Base-by-base conservation (phyloP, 2,113 vertebrate species). In the Mola mola region DNA sequence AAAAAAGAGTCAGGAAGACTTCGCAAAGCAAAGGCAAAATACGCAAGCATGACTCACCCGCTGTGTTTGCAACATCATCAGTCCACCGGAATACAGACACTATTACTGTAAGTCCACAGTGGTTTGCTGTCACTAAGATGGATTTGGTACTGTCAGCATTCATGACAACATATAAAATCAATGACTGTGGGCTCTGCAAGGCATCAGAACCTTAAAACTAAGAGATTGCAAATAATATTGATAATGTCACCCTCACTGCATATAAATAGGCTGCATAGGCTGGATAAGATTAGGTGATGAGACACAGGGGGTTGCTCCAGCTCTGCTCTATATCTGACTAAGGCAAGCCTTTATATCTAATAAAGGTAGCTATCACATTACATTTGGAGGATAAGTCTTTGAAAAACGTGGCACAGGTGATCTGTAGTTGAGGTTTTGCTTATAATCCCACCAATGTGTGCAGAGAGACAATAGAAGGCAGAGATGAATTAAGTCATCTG, bases 11-110 rank as follows among this genome's bases (percentile, higher is more conserved):
- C 41, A 19, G 12, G 28, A 41, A 55, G 68, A 50, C 43, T 75
- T 62, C 46, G 42, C 62, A 19, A 56, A 73, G 56, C 31, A 69
- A 48, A 61, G 52, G 72, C 43, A 43, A 78, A 38, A 29, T 53
- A 44, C 51, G 51, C 58, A 58, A 62, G 53, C 62, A 79, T 88
- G 84, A 85, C 68, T 88, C 84, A 85, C 58, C 66, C 42, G 47
- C 56, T 53, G 42, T 19, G 22, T 56, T 50, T 10, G 31, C 25
- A 22, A 13, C 36, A 37, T 67, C 52, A n/a, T n/a, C n/a, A n/a
- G n/a, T 67, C 64, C 46, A 60, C 34, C 33, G 38, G 44, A 47
- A 59, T 34, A 40, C 31, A 55, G 25, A 66, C 59, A 33, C 26
- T n/a, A 41, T 56, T 42, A 43, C 58, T 61, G 51, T 33, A 38